Evolutionary conservation across 2,797 vertebrate species (phyloP), one percentile per base, ranked within the genome.

Genomic region (Macroramphosus scolopax): DNA sequence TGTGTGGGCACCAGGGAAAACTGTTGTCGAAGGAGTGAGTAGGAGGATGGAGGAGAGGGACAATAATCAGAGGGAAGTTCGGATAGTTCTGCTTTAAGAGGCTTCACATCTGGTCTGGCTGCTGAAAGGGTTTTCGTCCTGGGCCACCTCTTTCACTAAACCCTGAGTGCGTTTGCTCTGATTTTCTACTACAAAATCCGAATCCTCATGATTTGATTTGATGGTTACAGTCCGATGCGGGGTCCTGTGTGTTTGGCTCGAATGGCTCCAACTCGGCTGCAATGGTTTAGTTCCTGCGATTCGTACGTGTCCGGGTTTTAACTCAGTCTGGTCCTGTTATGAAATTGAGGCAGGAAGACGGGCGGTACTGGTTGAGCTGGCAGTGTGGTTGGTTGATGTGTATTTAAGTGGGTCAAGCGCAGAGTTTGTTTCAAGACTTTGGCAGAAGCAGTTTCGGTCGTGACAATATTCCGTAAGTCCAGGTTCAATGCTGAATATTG

Each of bases 301-400:
- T 35, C 16, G 13, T 17, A 34, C 36, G 39, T 8, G 38, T 41
- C n/a, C 16, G 4, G 42, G 40, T 46, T 36, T 43, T 37, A 53
- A 48, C n/a, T 37, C 32, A 3, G 35, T 30, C 1, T 2, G 31
- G 34, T 68, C 29, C 31, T 35, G 29, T 44, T 71, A 39, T 49
- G 42, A 43, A 18, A 61, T 4, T 15, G 51, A 32, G 55, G 53
- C 39, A 68, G 72, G 77, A 78, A 66, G 75, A 76, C 70, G 40
- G 61, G 43, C 9, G 41, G 56, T 58, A 34, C 52, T 17, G 59
- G 32, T 38, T 17, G 41, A 25, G 51, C 46, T 72, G 79, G 80
- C 69, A 79, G 75, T 78, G 70, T 44, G 53, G 66, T 66, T 24
- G 26, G 42, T 63, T 59, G 37, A 28, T 5, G 35, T 49, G 31